Base-by-base conservation (phyloP, 2,113 vertebrate species). In the Nothobranchius furzeri region DNA sequence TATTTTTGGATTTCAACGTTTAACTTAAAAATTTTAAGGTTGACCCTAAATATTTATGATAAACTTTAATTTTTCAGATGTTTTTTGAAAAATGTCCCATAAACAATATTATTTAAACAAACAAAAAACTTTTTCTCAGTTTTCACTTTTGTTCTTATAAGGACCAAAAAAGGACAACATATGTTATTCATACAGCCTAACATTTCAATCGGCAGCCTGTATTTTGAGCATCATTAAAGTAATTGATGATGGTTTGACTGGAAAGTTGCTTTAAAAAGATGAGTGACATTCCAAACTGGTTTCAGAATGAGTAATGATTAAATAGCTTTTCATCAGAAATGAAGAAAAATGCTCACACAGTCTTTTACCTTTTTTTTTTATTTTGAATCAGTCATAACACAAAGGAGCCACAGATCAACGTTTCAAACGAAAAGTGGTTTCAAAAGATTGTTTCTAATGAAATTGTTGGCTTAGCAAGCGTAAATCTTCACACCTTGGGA, bases 391-490 rank as follows among this genome's bases (percentile, higher is more conserved):
- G 42, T 52, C 49, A 43, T 24, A 73, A 52, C n/a, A 61, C 47
- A 69, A 56, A 25, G 36, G 58, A 73, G 50, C 8, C 40, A 45
- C 12, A 30, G 30, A 37, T 61, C 8, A 47, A 70, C 1, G 35
- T 48, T 5, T 73, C 61, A 71, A 12, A 40, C 9, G 14, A 42
- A 3, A 36, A 12, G 43, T 60, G 55, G 25, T 60, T 71, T 72
- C 6, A 66, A n/a, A 8, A 52, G 25, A 76, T 69, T 55, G n/a
- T 17, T 25, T 9, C 53, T 30, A 76, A 63, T 51, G 13, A 70
- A 58, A 78, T 70, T 36, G 46, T 30, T 17, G 7, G 42, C 54
- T 47, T 30, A 0, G 11, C 36, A 25, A 60, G 40, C 12, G 58
- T 12, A 43, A 14, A 50, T 57, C 25, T 50, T 72, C 30, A 61